These are phyloP conservation scores for Congeria kusceri DNA, from an alignment of 2,888 invertebrate species.

Conservation along the genomic window DNA sequence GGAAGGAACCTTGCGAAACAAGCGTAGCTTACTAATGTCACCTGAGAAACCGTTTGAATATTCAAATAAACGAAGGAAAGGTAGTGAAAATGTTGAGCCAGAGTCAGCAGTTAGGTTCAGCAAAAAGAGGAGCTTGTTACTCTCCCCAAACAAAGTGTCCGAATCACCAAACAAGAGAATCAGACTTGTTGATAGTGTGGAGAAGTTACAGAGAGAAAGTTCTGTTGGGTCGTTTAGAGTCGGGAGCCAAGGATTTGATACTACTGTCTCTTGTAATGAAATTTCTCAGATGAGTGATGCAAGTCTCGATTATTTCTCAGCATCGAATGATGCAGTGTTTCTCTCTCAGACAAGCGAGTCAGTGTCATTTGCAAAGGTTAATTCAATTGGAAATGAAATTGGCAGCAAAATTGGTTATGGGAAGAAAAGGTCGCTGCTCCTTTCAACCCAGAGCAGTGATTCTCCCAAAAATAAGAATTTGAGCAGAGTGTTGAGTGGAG, in stretches of 20 bases:
- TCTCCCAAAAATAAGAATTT: conserved; percentile 32
- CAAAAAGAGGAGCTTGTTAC: conserved; percentile 53
- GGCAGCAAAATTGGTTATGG: background rate
- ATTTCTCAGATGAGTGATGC: conserved; percentile 54
- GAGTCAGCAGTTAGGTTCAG: background rate
- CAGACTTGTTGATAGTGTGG: conserved; percentile 11
- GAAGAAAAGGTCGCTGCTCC: background rate
- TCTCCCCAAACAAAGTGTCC: conserved; percentile 46
- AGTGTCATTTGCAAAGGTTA: conserved; percentile 1
- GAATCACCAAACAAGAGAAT: conserved; percentile 55
- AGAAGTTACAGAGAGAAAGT: background rate
- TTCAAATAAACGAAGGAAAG: conserved; percentile 12
- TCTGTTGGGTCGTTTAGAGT: background rate
- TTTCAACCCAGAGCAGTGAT: conserved; percentile 4
- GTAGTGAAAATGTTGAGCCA: background rate
- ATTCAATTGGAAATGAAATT: background rate
- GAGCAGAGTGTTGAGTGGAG: conserved; percentile 26
- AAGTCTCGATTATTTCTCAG: conserved; percentile 66
- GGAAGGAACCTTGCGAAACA: conserved; percentile 22
- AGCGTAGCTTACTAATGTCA: conserved; percentile 59
- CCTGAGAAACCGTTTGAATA: conserved; percentile 48
- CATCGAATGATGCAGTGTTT: conserved; percentile 71
- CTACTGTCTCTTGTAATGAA: conserved; percentile 44
- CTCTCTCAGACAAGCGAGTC: conserved; percentile 37
- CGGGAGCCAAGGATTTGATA: conserved; percentile 72